Conservation (phyloP, 2,888 invertebrate species). For the Callosobruchus maculatus region DNA sequence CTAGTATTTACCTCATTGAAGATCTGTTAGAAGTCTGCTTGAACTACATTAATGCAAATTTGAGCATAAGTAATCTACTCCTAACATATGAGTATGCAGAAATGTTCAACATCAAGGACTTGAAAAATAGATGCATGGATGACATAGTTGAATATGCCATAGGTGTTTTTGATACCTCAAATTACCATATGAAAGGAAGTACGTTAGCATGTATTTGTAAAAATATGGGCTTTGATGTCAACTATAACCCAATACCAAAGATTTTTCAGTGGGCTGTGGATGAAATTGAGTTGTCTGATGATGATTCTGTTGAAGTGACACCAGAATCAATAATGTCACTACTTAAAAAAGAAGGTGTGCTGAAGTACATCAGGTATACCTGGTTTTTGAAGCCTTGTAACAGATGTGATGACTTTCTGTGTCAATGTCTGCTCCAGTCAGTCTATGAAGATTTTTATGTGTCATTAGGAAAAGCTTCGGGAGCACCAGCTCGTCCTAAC, state of each 20-base stretch:
- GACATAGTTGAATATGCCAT: conserved; percentile 56
- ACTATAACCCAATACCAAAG: conserved; percentile 25
- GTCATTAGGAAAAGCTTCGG: too few relatives aligned
- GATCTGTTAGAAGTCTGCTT: conserved; percentile 54
- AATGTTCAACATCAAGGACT: conserved; percentile 55
- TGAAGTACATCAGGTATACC: conserved; percentile 24
- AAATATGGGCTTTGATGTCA: neutral
- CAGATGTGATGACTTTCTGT: conserved; percentile 18
- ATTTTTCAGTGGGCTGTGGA: conserved; percentile 56
- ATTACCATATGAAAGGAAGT: conserved; percentile 52
- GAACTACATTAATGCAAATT: conserved; percentile 53
- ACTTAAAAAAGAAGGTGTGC: conserved; percentile 23
- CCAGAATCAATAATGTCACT: conserved; percentile 45
- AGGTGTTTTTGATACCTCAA: conserved; percentile 49
- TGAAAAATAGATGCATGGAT: conserved; percentile 52
- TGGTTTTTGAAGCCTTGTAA: conserved; percentile 19
- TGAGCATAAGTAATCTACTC: conserved; percentile 57
- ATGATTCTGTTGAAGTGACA: conserved; percentile 35
- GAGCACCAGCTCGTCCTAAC: neutral
- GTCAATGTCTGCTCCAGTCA: conserved; percentile 21
- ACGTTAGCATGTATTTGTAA: conserved; percentile 31
- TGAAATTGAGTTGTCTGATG: conserved; percentile 49
- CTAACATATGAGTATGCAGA: conserved; percentile 60
- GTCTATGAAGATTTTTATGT: neutral
- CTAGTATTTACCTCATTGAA: conserved; percentile 62